Evolutionary conservation across 2,888 invertebrate species (phyloP), one percentile per base, ranked within the genome.

Genomic region (Germaria angustata): DNA sequence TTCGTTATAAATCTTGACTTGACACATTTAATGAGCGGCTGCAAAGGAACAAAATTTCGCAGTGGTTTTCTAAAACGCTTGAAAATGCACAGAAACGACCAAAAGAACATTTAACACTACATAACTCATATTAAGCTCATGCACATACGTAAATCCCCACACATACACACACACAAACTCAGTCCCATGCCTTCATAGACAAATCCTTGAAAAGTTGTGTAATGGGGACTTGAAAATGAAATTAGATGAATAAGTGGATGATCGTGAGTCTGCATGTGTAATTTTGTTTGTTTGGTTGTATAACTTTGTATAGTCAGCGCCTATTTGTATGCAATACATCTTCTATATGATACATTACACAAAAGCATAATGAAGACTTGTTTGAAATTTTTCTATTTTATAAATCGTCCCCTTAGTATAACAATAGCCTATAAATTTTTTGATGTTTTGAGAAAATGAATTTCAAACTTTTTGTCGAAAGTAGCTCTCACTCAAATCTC

Each of bases 1-100:
- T 80, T 69, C 53, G 9, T 39, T 69, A 80, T 80, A 80, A 80
- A 80, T 80, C 80, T 75, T 49, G 44, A n/a, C 61, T 63, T 69
- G 80, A 80, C 80, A 80, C 17, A 69, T 63, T 55, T 49, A 75
- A 75, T 63, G 69, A 75, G 75, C 49, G 55, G 55, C 46, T 68
- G 36, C 36, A 63, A 49, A 68, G 36, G 44, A 53, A 68, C 41
- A 68, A 8, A 63, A 3, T 32, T 22, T 6, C 28, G 6, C 28
- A 59, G 59, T 68, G 49, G 22, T 61, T 46, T 71, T 46, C 34
- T 41, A 15, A 49, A 66, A 28, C n/a, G 17, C 51, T 6, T 34
- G 15, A 41, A 65, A 15, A 15, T 59, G n/a, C 3, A 8, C 13
- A 66, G 20, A 1, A 75, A 36, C 3, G 17, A n/a, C 28, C 22